A percentile compares a stretch with the other conserved stretches of the same genome.
Conservation (phyloP, 2,797 vertebrate species). For the Serranus cabrilla region DNA sequence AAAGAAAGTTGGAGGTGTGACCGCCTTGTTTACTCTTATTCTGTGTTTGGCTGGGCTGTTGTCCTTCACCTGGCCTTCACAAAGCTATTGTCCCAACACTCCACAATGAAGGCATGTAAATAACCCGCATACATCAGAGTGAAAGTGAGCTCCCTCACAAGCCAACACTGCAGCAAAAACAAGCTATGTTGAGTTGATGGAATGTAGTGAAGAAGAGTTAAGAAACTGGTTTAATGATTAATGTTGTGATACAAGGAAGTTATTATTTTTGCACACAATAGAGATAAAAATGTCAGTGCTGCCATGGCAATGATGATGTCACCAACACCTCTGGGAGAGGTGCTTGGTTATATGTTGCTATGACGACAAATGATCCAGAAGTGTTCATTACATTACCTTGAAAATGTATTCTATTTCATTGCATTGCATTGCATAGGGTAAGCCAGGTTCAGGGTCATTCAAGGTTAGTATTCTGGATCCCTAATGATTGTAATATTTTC, state of each 20-base stretch:
- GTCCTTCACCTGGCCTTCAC: slow-evolving; percentile 27
- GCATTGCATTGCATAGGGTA: background rate
- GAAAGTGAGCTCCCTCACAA: background rate
- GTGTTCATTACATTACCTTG: background rate
- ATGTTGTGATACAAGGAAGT: background rate
- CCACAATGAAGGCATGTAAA: background rate
- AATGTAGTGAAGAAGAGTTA: too few species aligned
- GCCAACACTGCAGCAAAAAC: too few species aligned
- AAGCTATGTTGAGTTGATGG: too few species aligned
- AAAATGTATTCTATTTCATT: background rate
- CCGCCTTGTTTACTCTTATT: slow-evolving; percentile 40
- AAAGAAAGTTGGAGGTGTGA: slow-evolving; percentile 33
- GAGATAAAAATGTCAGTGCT: slow-evolving; percentile 12
- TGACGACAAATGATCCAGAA: slow-evolving; percentile 17
- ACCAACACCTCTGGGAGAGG: slow-evolving; percentile 2
- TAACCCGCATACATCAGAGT: background rate
- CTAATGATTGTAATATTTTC: slow-evolving; percentile 53
- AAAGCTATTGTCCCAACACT: background rate
- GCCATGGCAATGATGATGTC: slow-evolving; percentile 14
- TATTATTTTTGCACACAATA: background rate
- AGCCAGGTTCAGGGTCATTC: background rate
- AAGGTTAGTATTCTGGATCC: slow-evolving; percentile 15
- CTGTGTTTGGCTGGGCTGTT: slow-evolving; percentile 3
- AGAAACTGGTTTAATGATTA: background rate
- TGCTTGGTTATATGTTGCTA: slow-evolving; percentile 9